These are phyloP conservation scores for Odontophorus gujanensis DNA, from an alignment of 2,113 vertebrate species.

Conservation along the genomic window DNA sequence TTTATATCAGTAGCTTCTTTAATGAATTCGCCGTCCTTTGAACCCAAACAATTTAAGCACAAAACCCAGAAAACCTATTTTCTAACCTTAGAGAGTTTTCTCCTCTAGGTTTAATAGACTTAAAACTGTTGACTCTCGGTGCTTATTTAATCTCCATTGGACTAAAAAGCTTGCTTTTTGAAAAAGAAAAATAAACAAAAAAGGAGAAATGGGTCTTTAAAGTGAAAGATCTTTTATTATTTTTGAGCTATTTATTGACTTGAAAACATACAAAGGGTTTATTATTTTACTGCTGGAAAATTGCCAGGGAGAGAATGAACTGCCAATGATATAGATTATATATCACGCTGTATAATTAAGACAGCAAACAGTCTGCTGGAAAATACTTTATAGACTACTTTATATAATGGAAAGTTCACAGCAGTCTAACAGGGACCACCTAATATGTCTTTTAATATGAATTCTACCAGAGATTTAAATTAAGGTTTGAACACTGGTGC, in stretches of 20 bases:
- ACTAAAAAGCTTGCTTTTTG: slow-evolving; percentile 1
- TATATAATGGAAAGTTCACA: slow-evolving; percentile 61
- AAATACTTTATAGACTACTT: slow-evolving; percentile 63
- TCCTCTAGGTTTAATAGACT: not conserved
- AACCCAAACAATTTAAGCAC: slow-evolving; percentile 60
- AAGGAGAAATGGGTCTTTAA: not conserved
- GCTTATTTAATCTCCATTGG: slow-evolving; percentile 13
- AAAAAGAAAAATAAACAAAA: not conserved
- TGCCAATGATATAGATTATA: slow-evolving; percentile 20
- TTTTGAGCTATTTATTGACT: slow-evolving; percentile 51
- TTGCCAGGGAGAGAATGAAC: slow-evolving; percentile 32
- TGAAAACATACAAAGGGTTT: not conserved
- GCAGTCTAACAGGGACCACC: slow-evolving; percentile 21
- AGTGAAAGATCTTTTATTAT: not conserved
- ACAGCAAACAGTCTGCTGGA: slow-evolving; percentile 46
- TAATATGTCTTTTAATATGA: slow-evolving; percentile 46
- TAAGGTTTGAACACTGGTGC: slow-evolving; percentile 2
- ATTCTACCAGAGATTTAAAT: slow-evolving; percentile 66
- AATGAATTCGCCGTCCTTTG: slow-evolving; percentile 76
- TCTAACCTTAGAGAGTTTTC: not conserved
- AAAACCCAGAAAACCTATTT: not conserved
- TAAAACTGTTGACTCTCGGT: not conserved
- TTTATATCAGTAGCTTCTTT: slow-evolving; percentile 81
- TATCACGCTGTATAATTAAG: slow-evolving; percentile 60
- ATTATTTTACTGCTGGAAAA: slow-evolving; percentile 65